Evolutionary conservation across 2,888 invertebrate species (phyloP).

Genomic region (Beris morrisii): DNA sequence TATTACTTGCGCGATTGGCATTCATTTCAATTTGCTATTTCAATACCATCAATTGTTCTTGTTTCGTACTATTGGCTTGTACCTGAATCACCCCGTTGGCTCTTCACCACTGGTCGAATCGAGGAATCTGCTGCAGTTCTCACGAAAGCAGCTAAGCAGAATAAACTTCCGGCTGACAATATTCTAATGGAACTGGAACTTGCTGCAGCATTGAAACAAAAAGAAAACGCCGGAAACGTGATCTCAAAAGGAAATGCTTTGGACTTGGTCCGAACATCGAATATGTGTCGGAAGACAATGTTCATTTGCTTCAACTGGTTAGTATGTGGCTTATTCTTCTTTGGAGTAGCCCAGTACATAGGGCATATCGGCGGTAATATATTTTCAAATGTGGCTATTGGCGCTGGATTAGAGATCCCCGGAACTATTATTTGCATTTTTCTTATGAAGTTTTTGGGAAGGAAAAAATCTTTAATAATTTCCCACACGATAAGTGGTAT

Average conservation of each 20-base stretch:
- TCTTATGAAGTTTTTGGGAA: conserved; percentile 67
- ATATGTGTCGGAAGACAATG: conserved; percentile 67
- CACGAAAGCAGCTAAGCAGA: conserved; percentile 62
- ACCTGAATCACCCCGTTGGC: conserved; percentile 75
- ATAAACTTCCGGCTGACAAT: conserved; percentile 58
- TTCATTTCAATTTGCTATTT: conserved; percentile 67
- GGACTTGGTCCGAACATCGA: conserved; percentile 67
- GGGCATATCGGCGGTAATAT: conserved; percentile 76
- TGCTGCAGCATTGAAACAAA: conserved; percentile 14
- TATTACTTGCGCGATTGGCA: conserved; percentile 70
- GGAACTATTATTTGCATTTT: conserved; percentile 66
- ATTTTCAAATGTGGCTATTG: conserved; percentile 76
- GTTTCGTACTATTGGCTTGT: conserved; percentile 66
- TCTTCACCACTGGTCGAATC: conserved; percentile 65
- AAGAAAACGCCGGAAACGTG: conserved; percentile 5
- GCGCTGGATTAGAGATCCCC: conserved; percentile 67
- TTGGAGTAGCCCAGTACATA: conserved; percentile 81
- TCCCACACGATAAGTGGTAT: conserved; percentile 68
- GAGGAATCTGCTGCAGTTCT: conserved; percentile 64
- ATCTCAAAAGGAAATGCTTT: conserved; percentile 59
- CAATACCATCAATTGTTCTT: conserved; percentile 64
- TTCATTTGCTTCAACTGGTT: conserved; percentile 78
- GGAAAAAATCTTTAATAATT: conserved; percentile 67
- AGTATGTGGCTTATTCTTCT: conserved; percentile 80
- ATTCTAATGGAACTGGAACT: conserved; percentile 53